Conservation (phyloP, 2,113 vertebrate genomes). For the Pelecanus crispus region DNA sequence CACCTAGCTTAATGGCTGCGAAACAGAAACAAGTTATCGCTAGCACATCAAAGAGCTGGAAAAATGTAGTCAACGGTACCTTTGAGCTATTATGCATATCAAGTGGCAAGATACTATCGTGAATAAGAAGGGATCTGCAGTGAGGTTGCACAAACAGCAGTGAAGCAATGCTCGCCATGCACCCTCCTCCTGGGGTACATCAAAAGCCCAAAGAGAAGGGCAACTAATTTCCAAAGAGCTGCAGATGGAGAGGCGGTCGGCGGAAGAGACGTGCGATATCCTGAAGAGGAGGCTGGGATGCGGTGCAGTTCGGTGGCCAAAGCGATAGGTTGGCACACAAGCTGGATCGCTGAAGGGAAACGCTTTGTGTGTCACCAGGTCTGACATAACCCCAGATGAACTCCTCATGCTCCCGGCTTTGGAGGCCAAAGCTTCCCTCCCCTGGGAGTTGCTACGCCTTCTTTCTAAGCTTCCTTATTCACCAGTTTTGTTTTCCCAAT, state of each 20-base stretch:
- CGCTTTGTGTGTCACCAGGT: not conserved
- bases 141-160: slow-evolving; percentile 25
- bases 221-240: not conserved
- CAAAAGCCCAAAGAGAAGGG: not conserved
- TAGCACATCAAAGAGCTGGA: slow-evolving; percentile 62
- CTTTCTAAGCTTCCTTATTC: not conserved
- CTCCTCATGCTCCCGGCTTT: not conserved
- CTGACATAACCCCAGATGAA: not conserved
- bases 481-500: not conserved
- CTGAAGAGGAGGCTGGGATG: not conserved
- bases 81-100: slow-evolving; percentile 40
- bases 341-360: not conserved
- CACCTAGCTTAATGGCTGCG: slow-evolving; percentile 20
- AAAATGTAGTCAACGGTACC: slow-evolving; percentile 60
- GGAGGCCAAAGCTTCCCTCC: not conserved
- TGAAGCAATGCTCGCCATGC: not conserved
- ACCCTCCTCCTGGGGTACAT: not conserved
- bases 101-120: slow-evolving; percentile 49
- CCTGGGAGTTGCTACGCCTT: not conserved
- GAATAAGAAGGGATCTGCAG: slow-evolving; percentile 42
- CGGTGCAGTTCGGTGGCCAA: not conserved
- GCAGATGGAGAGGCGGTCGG: not conserved
- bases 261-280: not conserved
- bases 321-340: not conserved
- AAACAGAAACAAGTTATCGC: slow-evolving; percentile 54